phyloP scores from a whole-genome alignment of 2,888 invertebrate genomes.

The Callinectes sapidus region DNA sequence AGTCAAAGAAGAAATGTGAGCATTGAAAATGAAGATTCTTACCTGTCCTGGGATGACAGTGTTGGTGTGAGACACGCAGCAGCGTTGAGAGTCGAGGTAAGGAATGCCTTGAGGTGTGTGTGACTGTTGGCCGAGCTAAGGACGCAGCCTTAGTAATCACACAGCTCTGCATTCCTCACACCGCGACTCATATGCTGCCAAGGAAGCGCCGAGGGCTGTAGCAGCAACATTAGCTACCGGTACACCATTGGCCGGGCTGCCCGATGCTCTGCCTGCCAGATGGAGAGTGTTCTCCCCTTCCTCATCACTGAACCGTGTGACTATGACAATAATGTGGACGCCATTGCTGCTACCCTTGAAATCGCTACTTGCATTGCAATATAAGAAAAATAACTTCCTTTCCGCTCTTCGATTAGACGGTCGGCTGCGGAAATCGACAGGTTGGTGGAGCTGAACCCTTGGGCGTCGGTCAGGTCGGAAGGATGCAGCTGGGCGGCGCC shows the following conservation, averaged over 20 bases:
- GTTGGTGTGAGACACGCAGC: background rate
- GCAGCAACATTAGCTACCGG: conserved; percentile 21
- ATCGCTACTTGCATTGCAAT: conserved; percentile 28
- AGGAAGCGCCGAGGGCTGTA: conserved; percentile 15
- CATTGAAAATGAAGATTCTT: background rate
- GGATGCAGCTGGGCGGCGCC: conserved; percentile 31
- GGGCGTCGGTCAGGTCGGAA: conserved; percentile 2
- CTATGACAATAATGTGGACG: background rate
- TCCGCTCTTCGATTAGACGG: conserved; percentile 16
- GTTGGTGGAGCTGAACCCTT: background rate
- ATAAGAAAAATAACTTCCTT: conserved; percentile 50
- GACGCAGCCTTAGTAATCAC: conserved; percentile 2
- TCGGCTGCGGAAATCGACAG: conserved; percentile 52
- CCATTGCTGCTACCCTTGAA: background rate
- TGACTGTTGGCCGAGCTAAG: background rate
- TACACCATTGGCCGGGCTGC: conserved; percentile 19
- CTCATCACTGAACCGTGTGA: conserved; percentile 36
- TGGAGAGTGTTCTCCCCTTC: conserved; percentile 2
- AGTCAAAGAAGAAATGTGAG: background rate
- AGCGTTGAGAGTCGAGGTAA: background rate
- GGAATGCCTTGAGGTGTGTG: background rate
- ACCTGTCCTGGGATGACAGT: background rate
- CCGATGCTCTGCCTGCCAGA: conserved; percentile 12
- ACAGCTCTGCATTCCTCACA: conserved; percentile 4
- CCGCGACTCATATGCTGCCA: conserved; percentile 32